phyloP scores from a whole-genome alignment of 1,140 invertebrate genomes.

The Tetraneura akinire region DNA sequence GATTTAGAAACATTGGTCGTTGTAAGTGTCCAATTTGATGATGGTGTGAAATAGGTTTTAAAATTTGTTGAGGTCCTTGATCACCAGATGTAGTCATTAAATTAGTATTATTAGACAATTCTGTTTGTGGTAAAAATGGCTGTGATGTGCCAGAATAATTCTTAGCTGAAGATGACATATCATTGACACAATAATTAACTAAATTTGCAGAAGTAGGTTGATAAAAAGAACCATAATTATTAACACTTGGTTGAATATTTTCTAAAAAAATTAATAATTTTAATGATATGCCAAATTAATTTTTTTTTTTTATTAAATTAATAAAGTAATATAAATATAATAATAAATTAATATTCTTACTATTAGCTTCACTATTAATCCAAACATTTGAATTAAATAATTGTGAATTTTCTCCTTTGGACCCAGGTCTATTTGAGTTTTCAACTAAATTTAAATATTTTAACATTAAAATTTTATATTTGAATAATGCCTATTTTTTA shows the following conservation, averaged over 20 bases:
- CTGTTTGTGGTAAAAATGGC: neutral
- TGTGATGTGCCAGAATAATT: conserved; percentile 37
- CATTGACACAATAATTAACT: conserved; percentile 41
- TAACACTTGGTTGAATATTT: conserved; percentile 11
- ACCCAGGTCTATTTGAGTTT: conserved; percentile 23
- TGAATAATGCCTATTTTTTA: no score
- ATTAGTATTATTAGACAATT: neutral
- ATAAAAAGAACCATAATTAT: conserved; percentile 35
- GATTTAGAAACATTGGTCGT: conserved; percentile 35
- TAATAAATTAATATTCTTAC: conserved; percentile 26
- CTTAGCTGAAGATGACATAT: conserved; percentile 25
- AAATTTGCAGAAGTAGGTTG: conserved; percentile 4
- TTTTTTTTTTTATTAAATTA: neutral
- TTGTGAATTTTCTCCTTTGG: neutral
- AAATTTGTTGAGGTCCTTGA: neutral
- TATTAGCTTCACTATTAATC: conserved; percentile 33
- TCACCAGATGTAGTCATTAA: conserved; percentile 23
- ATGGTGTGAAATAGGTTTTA: conserved; percentile 1
- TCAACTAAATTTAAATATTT: conserved; percentile 32
- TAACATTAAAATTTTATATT: no score
- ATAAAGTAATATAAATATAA: neutral
- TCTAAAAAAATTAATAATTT: neutral
- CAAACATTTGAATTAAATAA: conserved; percentile 32
- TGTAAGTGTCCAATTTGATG: neutral
- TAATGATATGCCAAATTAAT: neutral